phyloP scores from a whole-genome alignment of 30 jellyfish, hydroid and myxozoan species.

The Turritopsis rubra region DNA sequence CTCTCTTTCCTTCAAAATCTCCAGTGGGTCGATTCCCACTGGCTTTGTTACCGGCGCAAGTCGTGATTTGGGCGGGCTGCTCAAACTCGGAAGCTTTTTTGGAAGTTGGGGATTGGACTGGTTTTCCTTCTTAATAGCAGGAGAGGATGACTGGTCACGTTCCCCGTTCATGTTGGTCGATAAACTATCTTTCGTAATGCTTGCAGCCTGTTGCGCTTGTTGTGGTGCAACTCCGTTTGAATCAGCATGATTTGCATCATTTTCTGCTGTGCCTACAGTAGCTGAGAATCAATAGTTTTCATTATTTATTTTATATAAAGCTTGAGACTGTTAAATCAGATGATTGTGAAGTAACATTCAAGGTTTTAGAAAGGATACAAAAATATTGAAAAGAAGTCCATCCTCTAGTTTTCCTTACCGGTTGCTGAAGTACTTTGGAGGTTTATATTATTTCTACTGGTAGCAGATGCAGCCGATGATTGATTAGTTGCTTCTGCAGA shows the following conservation, averaged over 20 bases:
- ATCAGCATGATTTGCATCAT: background rate
- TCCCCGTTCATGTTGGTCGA: background rate
- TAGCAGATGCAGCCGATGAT: background rate
- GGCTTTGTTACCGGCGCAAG: slow-evolving; percentile 97
- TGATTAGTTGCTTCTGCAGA: slow-evolving; percentile 18
- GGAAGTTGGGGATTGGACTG: slow-evolving; percentile 29
- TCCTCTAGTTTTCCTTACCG: too few species aligned
- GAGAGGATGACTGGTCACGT: background rate
- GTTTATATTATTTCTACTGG: background rate
- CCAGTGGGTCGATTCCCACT: slow-evolving; percentile 85
- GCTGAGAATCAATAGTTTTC: background rate
- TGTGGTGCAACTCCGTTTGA: background rate
- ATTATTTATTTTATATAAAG: too few species aligned
- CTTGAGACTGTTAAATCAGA: too few species aligned
- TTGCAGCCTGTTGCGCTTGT: background rate
- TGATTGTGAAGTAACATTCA: too few species aligned
- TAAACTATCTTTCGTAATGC: background rate
- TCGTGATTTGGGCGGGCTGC: slow-evolving; percentile 91
- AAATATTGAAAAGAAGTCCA: too few species aligned
- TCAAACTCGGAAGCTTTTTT: slow-evolving; percentile 65
- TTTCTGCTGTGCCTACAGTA: background rate
- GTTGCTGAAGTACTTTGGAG: slow-evolving; percentile 1
- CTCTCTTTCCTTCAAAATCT: slow-evolving; percentile 79
- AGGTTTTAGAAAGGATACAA: too few species aligned
- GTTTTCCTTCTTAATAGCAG: background rate